These are phyloP conservation scores for Cardiocondyla obscurior DNA, from an alignment of 1,140 invertebrate genomes.

Conservation along the genomic window DNA sequence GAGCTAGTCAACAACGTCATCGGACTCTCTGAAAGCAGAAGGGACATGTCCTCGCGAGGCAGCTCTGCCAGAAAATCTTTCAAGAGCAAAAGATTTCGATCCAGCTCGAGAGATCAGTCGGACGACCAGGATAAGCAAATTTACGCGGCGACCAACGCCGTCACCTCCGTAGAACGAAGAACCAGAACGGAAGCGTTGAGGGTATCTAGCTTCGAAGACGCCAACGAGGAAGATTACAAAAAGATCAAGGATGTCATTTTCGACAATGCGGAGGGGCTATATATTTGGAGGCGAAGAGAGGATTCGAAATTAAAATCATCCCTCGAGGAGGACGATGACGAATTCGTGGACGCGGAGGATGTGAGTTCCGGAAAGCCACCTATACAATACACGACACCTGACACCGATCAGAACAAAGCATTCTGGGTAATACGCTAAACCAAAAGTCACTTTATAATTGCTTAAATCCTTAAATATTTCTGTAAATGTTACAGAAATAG, in stretches of 20 bases:
- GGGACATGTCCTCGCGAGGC: slow-evolving; percentile 51
- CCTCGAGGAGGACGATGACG: slow-evolving; percentile 76
- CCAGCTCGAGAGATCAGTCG: slow-evolving; percentile 48
- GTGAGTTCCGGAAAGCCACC: slow-evolving; percentile 70
- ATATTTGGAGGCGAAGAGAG: slow-evolving; percentile 33
- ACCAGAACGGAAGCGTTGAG: slow-evolving; percentile 57
- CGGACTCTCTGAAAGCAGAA: slow-evolving; percentile 65
- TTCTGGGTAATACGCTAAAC: slow-evolving; percentile 80
- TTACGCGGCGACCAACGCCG: slow-evolving; percentile 23
- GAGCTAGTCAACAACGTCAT: slow-evolving; percentile 47
- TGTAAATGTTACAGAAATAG: neutral
- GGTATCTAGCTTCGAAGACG: slow-evolving; percentile 77
- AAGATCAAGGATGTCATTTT: slow-evolving; percentile 63
- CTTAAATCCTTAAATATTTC: neutral
- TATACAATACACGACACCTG: slow-evolving; percentile 77
- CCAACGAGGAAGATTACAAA: slow-evolving; percentile 70
- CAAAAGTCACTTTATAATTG: neutral
- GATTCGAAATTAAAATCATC: slow-evolving; percentile 48
- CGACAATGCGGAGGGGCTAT: slow-evolving; percentile 35
- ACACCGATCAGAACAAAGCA: slow-evolving; percentile 75
- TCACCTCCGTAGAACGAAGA: slow-evolving; percentile 20
- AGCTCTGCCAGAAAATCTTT: slow-evolving; percentile 51
- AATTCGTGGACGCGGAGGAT: slow-evolving; percentile 79
- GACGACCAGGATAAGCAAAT: neutral
- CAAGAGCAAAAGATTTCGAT: slow-evolving; percentile 61